Conservation (phyloP, 2,888 invertebrate genomes). For the Argynnis bischoffii region DNA sequence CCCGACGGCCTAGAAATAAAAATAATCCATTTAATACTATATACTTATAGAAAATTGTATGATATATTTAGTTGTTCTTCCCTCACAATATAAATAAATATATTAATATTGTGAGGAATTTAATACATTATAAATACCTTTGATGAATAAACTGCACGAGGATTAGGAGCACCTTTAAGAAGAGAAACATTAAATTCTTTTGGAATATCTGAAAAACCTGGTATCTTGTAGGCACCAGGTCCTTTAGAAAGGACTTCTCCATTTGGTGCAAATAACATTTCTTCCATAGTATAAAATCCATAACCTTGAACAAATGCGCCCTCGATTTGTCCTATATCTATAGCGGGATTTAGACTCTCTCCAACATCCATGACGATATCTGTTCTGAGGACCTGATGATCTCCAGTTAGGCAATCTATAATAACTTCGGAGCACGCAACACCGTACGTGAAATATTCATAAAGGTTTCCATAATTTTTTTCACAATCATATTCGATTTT, state of each 20-base stretch:
- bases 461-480: constrained; percentile 85
- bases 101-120: too few species aligned
- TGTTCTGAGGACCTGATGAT: constrained; percentile 90
- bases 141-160: constrained; percentile 92
- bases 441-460: constrained; percentile 91
- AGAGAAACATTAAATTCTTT: constrained; percentile 91
- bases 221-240: constrained; percentile 93
- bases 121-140: constrained; percentile 81
- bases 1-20: constrained; percentile 89
- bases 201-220: constrained; percentile 92
- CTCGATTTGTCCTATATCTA: constrained; percentile 95
- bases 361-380: constrained; percentile 96
- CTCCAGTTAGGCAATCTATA: constrained; percentile 93
- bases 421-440: constrained; percentile 92
- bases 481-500: constrained; percentile 84
- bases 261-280: constrained; percentile 88
- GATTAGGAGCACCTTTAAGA: constrained; percentile 90
- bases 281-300: constrained; percentile 91
- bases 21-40: background rate
- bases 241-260: constrained; percentile 89
- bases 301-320: constrained; percentile 95
- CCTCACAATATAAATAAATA: background rate
- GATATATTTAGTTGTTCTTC: background rate
- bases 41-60: too few species aligned
- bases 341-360: constrained; percentile 93